Evolutionary conservation across 2,888 invertebrate species (phyloP), one percentile per base, ranked within the genome.

Genomic region (Brachyptera risi): DNA sequence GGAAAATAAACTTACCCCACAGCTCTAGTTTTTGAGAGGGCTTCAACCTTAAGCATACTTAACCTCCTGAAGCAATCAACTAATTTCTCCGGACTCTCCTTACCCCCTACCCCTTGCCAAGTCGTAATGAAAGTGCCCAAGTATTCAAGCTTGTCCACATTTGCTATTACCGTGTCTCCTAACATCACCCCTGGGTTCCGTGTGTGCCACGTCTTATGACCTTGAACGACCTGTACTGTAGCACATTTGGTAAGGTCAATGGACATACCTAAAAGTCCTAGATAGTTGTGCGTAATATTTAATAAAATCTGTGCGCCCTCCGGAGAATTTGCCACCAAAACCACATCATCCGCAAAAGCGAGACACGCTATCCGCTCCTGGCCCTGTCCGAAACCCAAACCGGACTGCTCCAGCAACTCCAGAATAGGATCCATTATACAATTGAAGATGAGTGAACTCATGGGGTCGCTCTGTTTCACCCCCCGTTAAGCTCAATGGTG

Each of bases 381-480:
- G 7, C 11, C 7, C 7, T 5, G 11, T 5, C 31, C 7, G 11
- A 31, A 7, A 5, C 31, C 31, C 7, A 5, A 31, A 31, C 31
- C 31, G 31, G 7, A 7, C 31, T 31, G 7, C 31, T 31, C 7
- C 31, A 31, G 31, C 31, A 7, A 11, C 11, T 31, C 31, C 31
- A 68, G 57, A 13, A 68, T 59, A 1, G 24, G 38, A 24, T 67
- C 65, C 31, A 67, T 37, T 0, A 65, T 63, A 9, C 64, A 11
- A 63, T 76, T 75, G 54, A 77, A 76, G 1, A 74, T 40, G 1
- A 73, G 37, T 1, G 73, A 71, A 7, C 72, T 72, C 15, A 75
- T 65, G 37, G 75, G 74, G 65, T 76, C 74, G 0, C 75, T 75
- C 65, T 76, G 76, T 44, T 74, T 71, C 5, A 76, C 75, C 7